These are phyloP conservation scores for Canis aureus DNA, from an alignment of 2,113 vertebrate genomes.

Conservation along the genomic window DNA sequence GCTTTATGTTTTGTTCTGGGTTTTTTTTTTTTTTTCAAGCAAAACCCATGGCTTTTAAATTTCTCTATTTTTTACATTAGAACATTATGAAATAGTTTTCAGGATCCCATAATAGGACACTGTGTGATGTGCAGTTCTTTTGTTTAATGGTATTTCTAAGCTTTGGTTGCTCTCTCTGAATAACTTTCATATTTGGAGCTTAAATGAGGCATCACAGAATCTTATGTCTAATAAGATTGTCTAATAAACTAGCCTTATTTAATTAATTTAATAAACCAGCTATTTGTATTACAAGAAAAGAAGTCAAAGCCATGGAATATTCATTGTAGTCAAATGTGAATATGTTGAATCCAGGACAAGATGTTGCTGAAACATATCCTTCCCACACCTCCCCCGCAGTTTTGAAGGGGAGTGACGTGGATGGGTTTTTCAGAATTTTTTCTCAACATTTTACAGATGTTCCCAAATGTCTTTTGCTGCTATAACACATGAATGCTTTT, in stretches of 20 bases:
- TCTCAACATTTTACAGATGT: neutral
- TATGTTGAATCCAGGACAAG: neutral
- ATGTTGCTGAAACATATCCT: neutral
- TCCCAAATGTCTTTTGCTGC: neutral
- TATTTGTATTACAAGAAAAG: neutral
- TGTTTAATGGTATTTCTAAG: neutral
- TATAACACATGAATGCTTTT: neutral
- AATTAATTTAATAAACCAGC: slow-evolving; percentile 8
- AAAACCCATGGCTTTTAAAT: neutral
- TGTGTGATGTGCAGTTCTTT: neutral
- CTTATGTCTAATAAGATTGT: neutral
- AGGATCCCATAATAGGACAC: neutral
- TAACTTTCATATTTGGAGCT: slow-evolving; percentile 2
- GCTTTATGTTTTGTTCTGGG: neutral
- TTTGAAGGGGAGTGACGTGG: neutral
- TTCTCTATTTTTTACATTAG: neutral
- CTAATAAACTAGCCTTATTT: slow-evolving; percentile 14
- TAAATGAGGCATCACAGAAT: slow-evolving; percentile 9
- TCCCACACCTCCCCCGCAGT: neutral
- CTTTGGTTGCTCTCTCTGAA: neutral
- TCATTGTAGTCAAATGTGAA: neutral
- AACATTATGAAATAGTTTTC: neutral
- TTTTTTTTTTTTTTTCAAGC: neutral
- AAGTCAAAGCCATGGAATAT: neutral
- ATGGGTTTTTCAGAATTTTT: neutral